phyloP scores from a whole-genome alignment of 2,888 invertebrate species.

The Cryptus viduatorius region DNA sequence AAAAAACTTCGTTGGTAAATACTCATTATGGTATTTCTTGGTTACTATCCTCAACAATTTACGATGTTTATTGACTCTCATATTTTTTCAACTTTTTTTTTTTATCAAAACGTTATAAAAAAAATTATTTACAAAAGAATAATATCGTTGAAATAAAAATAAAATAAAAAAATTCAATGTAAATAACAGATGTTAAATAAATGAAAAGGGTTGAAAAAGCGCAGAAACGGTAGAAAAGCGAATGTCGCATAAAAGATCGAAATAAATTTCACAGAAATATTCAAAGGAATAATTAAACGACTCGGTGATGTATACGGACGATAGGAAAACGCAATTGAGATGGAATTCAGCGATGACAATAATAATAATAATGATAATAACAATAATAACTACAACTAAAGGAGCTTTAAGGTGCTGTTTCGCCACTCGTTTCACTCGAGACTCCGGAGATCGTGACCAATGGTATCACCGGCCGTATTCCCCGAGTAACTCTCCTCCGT shows the following conservation, averaged over 20 bases:
- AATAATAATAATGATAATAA: neutral
- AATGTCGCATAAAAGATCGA: slow-evolving; percentile 1
- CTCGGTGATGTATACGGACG: slow-evolving; percentile 23
- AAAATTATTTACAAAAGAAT: too few relatives aligned
- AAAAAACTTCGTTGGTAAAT: too few relatives aligned
- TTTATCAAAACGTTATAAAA: too few relatives aligned
- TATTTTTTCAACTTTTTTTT: too few relatives aligned
- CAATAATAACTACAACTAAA: neutral
- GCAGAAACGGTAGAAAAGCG: neutral
- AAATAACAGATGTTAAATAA: too few relatives aligned
- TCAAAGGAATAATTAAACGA: slow-evolving; percentile 27
- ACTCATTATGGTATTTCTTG: too few relatives aligned
- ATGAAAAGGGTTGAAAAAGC: neutral
- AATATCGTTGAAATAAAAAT: too few relatives aligned
- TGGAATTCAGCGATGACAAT: slow-evolving; percentile 15
- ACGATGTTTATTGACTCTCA: too few relatives aligned
- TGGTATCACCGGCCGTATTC: neutral
- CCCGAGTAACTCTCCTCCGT: neutral
- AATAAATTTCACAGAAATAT: slow-evolving; percentile 4
- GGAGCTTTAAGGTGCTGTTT: slow-evolving; percentile 31
- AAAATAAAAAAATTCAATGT: too few relatives aligned
- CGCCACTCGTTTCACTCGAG: neutral
- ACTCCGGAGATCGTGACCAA: neutral
- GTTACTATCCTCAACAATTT: too few relatives aligned
- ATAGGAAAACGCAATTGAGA: neutral